Conservation (phyloP, 2,797 vertebrate genomes). For the Sorex maritimensis region DNA sequence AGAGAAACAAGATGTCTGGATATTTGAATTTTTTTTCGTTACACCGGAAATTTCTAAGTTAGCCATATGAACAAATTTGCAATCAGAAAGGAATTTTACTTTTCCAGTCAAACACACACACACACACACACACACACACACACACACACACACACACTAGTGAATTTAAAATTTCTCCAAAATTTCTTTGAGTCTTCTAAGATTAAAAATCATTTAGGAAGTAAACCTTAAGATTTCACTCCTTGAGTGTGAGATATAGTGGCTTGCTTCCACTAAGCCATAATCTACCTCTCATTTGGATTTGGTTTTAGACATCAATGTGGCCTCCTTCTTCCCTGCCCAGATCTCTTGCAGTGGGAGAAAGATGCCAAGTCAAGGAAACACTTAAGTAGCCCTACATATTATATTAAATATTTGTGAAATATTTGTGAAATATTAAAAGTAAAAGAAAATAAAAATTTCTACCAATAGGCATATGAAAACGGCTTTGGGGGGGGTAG, state of each 20-base stretch:
- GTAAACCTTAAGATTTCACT: not conserved
- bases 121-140: too few relatives aligned
- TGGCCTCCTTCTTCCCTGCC: not conserved
- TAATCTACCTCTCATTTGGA: not conserved
- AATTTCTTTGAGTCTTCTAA: constrained; percentile 1
- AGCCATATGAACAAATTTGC: too few relatives aligned
- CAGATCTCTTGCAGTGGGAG: not conserved
- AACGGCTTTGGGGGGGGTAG: not conserved
- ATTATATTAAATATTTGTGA: too few relatives aligned
- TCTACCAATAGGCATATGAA: not conserved
- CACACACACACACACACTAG: too few relatives aligned
- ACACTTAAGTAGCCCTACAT: not conserved
- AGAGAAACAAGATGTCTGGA: too few relatives aligned
- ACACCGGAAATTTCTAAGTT: too few relatives aligned
- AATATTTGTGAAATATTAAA: too few relatives aligned
- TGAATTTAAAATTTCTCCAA: not conserved
- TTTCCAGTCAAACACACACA: too few relatives aligned
- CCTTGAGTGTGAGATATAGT: not conserved
- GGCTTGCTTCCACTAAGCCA: constrained; percentile 2
- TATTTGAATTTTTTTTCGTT: too few relatives aligned
- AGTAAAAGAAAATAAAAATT: not conserved
- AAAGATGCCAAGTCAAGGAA: not conserved
- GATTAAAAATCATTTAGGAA: not conserved
- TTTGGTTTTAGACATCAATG: not conserved
- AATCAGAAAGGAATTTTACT: too few relatives aligned